Percentiles rank a stretch among this genome's conserved stretches.
Evolutionary conservation across 2,113 vertebrate species (phyloP).

Genomic region (Neopipo cinnamomea): DNA sequence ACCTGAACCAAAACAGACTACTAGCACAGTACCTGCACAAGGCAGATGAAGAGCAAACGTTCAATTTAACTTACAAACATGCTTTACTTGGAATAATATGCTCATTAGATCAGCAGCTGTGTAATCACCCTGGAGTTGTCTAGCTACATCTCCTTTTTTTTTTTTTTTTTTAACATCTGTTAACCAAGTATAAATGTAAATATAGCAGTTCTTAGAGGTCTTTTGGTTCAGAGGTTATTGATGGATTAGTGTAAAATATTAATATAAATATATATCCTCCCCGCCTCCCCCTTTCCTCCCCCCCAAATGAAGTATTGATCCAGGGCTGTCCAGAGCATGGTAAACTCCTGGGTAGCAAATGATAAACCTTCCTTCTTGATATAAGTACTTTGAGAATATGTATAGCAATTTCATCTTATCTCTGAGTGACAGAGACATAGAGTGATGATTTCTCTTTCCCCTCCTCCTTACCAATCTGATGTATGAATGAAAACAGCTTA

Average conservation of each 20-base stretch:
- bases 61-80: neutral
- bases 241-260: neutral
- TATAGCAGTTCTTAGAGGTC: neutral
- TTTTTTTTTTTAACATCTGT: neutral
- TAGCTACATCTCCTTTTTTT: neutral
- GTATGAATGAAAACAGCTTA: neutral
- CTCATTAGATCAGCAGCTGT: neutral
- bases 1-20: neutral
- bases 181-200: neutral
- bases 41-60: neutral
- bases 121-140: neutral
- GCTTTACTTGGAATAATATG: neutral
- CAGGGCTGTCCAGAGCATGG: neutral
- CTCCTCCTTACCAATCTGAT: neutral
- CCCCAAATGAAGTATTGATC: neutral
- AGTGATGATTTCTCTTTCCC: neutral
- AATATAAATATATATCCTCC: neutral
- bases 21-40: neutral
- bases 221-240: neutral
- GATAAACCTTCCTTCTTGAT: neutral
- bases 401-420: neutral
- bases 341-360: neutral
- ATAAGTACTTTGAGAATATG: rapidly evolving
- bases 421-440: neutral
- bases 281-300: rapidly evolving